Conservation (phyloP, 2,888 invertebrate species). For the Psococerastis gibbosa region DNA sequence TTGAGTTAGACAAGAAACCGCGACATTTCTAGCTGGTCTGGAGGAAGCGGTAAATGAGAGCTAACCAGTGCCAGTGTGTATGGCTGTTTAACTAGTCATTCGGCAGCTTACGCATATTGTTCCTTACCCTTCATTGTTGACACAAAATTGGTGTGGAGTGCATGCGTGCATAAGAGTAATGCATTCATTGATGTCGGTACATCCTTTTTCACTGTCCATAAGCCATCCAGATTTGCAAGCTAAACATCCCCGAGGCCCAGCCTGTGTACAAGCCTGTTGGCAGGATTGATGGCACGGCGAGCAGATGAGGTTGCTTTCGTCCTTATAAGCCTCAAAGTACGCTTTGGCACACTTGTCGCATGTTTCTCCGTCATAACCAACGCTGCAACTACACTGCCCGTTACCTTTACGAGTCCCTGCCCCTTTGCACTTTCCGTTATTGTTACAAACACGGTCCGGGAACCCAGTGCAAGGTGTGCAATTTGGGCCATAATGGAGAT, state of each 20-base stretch:
- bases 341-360: slow-evolving; percentile 63
- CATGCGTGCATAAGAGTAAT: slow-evolving; percentile 32
- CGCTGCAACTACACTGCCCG: slow-evolving; percentile 72
- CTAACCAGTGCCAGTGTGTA: no score
- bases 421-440: slow-evolving; percentile 70
- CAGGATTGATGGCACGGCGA: slow-evolving; percentile 66
- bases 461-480: slow-evolving; percentile 65
- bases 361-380: slow-evolving; percentile 55
- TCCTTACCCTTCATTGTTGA: slow-evolving; percentile 78
- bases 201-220: slow-evolving; percentile 53
- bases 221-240: slow-evolving; percentile 54
- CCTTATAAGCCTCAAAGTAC: slow-evolving; percentile 53
- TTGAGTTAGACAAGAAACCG: no score
- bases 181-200: slow-evolving; percentile 75
- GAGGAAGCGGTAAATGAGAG: no score
- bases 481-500: slow-evolving; percentile 59
- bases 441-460: slow-evolving; percentile 53
- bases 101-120: no score
- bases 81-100: no score
- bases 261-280: slow-evolving; percentile 50
- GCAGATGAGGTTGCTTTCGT: slow-evolving; percentile 54
- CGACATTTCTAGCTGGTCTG: no score
- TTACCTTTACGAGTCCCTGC: slow-evolving; percentile 84
- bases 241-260: slow-evolving; percentile 46
- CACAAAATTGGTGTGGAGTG: slow-evolving; percentile 54